A percentile compares a stretch with the other conserved stretches of the same genome.
Conservation (phyloP, 2,113 vertebrate species). For the Agapornis roseicollis region DNA sequence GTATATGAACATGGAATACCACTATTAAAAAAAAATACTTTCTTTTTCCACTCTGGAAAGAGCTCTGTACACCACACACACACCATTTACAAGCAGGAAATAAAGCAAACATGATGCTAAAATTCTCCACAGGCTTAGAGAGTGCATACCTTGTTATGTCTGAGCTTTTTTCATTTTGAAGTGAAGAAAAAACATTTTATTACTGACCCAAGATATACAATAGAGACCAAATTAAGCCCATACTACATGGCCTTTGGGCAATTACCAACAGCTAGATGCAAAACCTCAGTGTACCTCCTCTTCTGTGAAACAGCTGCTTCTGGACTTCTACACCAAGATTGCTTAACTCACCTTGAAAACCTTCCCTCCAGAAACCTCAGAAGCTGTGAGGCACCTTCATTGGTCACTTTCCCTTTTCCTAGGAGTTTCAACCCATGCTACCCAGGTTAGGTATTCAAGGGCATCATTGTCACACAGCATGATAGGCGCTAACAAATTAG, state of each 20-base stretch:
- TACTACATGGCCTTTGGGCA: background rate
- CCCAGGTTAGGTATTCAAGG: background rate
- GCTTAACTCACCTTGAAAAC: background rate
- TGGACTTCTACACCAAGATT: background rate
- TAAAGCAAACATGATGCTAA: background rate
- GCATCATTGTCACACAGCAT: background rate
- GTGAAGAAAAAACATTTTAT: background rate
- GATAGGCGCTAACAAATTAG: slow-evolving; percentile 34
- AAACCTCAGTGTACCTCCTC: background rate
- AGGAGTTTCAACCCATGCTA: background rate
- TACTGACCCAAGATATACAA: background rate
- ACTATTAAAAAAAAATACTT: background rate
- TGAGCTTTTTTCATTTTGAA: background rate
- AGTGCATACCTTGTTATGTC: background rate
- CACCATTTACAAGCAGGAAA: background rate
- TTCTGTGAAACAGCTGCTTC: background rate
- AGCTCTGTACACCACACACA: background rate
- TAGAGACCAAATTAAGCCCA: background rate
- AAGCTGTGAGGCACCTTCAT: background rate
- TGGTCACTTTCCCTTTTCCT: background rate
- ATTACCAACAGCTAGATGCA: background rate
- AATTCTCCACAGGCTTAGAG: background rate
- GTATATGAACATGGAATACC: background rate
- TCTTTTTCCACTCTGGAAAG: background rate
- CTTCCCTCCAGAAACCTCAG: background rate